Percentiles rank a stretch among this genome's conserved stretches.
Conservation (phyloP, 2,888 invertebrate species). For the Caenorhabditis drosophilae region DNA sequence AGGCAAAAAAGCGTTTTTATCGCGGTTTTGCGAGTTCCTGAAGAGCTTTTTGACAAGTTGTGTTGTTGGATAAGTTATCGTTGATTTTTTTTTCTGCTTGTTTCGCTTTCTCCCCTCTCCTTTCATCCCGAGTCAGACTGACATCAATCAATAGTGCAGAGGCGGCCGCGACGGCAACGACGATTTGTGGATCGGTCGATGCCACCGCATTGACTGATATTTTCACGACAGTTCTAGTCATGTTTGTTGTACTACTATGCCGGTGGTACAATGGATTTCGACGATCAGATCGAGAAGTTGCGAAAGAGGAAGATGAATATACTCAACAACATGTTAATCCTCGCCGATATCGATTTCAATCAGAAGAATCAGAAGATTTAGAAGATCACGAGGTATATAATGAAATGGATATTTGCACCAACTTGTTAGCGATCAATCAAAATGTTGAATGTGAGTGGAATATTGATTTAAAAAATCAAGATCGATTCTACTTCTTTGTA, state of each 20-base stretch:
- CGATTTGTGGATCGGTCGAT: not conserved
- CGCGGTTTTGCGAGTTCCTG: too few species aligned
- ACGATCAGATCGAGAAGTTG: constrained; percentile 5
- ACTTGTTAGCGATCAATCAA: constrained; percentile 10
- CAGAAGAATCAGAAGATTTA: constrained; percentile 21
- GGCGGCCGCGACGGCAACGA: constrained; percentile 1
- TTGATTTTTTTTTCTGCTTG: constrained; percentile 11
- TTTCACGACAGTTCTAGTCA: constrained; percentile 26
- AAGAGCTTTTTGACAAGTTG: too few species aligned
- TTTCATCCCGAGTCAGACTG: constrained; percentile 23
- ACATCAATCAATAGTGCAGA: constrained; percentile 5
- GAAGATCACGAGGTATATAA: constrained; percentile 23
- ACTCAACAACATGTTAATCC: too few species aligned
- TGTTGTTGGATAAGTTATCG: too few species aligned
- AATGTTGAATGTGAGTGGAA: constrained; percentile 22
- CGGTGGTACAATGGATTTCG: constrained; percentile 26
- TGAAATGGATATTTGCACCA: constrained; percentile 25
- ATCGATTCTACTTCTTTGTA: constrained; percentile 34
- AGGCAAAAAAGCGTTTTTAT: too few species aligned
- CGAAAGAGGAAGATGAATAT: too few species aligned
- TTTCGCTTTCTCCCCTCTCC: constrained; percentile 10
- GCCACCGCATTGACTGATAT: constrained; percentile 9
- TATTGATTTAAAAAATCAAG: constrained; percentile 15
- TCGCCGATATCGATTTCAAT: not conserved
- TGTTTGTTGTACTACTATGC: constrained; percentile 37